phyloP scores from a whole-genome alignment of 2,797 vertebrate genomes.

The Diglossa cyanea region DNA sequence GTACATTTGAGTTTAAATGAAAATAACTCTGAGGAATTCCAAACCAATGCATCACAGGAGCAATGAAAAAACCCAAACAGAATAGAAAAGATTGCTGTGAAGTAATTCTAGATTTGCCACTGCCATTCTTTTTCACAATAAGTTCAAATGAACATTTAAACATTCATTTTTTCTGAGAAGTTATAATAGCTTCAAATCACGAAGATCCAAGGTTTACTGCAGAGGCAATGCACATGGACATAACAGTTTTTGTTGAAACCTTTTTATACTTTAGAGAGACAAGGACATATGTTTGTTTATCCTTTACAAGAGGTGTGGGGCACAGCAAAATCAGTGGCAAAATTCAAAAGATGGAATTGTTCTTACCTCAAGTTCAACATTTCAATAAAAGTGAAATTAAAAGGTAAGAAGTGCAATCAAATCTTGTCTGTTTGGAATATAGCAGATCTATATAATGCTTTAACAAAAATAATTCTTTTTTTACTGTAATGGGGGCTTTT shows the following conservation, averaged over 20 bases:
- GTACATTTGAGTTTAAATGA: slow-evolving; percentile 12
- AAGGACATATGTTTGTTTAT: background rate
- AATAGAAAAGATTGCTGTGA: background rate
- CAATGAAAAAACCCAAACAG: background rate
- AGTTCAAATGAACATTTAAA: background rate
- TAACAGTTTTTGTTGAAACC: background rate
- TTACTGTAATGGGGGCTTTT: background rate
- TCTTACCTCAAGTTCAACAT: background rate
- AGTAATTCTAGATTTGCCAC: background rate
- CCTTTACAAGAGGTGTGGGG: background rate
- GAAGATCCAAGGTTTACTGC: background rate
- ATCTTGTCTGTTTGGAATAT: background rate
- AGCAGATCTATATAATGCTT: background rate
- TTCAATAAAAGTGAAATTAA: background rate
- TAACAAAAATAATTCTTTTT: background rate
- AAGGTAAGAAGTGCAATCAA: background rate
- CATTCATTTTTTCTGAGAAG: background rate
- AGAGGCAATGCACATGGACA: background rate
- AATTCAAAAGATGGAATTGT: background rate
- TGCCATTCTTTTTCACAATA: background rate
- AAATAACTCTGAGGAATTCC: slow-evolving; percentile 5
- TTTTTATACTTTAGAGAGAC: background rate
- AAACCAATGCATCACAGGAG: background rate
- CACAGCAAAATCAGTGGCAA: background rate
- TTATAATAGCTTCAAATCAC: background rate